These are phyloP conservation scores for Sepiola atlantica DNA, from an alignment of 2,888 invertebrate genomes.

Conservation along the genomic window DNA sequence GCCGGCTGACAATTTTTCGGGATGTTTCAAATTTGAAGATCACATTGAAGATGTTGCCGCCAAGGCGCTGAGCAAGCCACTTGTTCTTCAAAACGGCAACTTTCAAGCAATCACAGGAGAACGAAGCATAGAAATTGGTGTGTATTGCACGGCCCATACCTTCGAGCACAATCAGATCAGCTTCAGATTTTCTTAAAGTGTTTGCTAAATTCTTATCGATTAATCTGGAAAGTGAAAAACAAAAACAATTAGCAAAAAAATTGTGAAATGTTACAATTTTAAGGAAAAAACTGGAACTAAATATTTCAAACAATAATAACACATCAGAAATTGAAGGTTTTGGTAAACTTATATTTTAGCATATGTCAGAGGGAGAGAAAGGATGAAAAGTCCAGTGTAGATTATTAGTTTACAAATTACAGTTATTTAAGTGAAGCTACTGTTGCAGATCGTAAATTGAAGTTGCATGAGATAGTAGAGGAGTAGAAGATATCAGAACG, in stretches of 20 bases:
- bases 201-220: slow-evolving; percentile 69
- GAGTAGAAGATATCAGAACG: too few relatives aligned
- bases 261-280: too few relatives aligned
- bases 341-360: too few relatives aligned
- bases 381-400: too few relatives aligned
- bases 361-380: too few relatives aligned
- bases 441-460: too few relatives aligned
- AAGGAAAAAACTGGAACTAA: background rate
- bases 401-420: too few relatives aligned
- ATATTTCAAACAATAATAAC: too few relatives aligned
- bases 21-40: slow-evolving; percentile 79
- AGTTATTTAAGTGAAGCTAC: too few relatives aligned
- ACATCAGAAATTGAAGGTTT: too few relatives aligned
- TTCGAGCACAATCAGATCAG: slow-evolving; percentile 93
- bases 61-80: slow-evolving; percentile 92
- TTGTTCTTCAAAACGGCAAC: slow-evolving; percentile 95
- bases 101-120: slow-evolving; percentile 92
- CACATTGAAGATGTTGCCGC: slow-evolving; percentile 90
- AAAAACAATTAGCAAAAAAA: too few relatives aligned
- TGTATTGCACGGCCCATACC: slow-evolving; percentile 98
- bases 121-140: slow-evolving; percentile 91
- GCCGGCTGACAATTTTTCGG: slow-evolving; percentile 46
- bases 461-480: too few relatives aligned
- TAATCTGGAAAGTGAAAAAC: slow-evolving; percentile 60
- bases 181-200: slow-evolving; percentile 80